Base-by-base conservation (phyloP, 1,140 invertebrate genomes). In the Eurosta solidaginis region DNA sequence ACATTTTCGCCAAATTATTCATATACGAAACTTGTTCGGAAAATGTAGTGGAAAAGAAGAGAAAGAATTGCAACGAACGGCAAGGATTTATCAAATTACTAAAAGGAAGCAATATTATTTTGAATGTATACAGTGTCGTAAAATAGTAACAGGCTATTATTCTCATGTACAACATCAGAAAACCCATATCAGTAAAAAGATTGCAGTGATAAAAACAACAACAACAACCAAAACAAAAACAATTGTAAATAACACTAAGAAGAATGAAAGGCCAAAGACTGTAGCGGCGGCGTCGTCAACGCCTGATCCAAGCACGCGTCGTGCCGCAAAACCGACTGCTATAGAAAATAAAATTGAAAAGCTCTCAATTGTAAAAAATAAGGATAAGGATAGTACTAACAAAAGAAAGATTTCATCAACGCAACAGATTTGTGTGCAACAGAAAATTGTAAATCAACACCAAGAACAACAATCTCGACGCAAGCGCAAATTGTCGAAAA, bases 81-180 rank as follows among this genome's bases (percentile, higher is more conserved):
- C 78, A 17, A 54, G 74, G 6, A 74, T 79, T 5, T 77, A 47
- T 77, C 74, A 76, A 74, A 73, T 79, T 20, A 29, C 27, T 4
- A 54, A 42, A 22, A 33, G 63, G 1, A 79, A 79, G 22, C 59
- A 76, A 17, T 77, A 68, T 45, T 79, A 50, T 68, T 77, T 79
- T 40, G 74, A 79, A 25, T 79, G 78, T 76, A 50, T 73, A 33
- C 27, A 77, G 20, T 79, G 78, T 40, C 54, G 36, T 1, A 79
- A 77, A 77, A 75, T 77, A 2, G 29, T 77, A 14, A 45, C 54
- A 2, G 78, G 78, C 36, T 77, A 79, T 54, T 49, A 73, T 22
- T 47, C 77, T 74, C 44, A 79, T 68, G 17, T 68, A 4, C 77
- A 76, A 47, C 75, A 77, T 50, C 25, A 77, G 14, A 79, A 36